Conservation (phyloP, 2,113 vertebrate species). For the Phylloscopus trochiloides region DNA sequence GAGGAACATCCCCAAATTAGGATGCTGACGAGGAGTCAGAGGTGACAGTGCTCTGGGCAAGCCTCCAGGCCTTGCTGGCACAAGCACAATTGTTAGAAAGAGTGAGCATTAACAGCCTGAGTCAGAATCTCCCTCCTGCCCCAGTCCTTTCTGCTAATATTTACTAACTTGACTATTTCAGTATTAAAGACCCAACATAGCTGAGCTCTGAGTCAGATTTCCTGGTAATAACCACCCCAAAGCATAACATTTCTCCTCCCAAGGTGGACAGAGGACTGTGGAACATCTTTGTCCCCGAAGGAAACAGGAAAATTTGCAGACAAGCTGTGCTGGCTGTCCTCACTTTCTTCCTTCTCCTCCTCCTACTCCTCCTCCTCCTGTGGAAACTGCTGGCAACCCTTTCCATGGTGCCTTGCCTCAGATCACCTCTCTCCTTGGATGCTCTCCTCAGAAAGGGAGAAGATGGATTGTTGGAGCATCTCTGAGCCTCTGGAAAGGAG, state of each 20-base stretch:
- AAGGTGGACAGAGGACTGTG: not conserved
- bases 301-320: not conserved
- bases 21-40: not conserved
- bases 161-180: constrained; percentile 6
- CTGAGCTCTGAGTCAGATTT: constrained; percentile 36
- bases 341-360: not conserved
- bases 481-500: not conserved
- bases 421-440: constrained; percentile 3
- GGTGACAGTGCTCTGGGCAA: not conserved
- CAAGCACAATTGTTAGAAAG: constrained; percentile 43
- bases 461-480: not conserved
- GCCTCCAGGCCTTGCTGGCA: constrained; percentile 4
- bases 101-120: not conserved
- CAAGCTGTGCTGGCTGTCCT: not conserved
- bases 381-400: not conserved
- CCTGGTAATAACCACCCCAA: constrained; percentile 1
- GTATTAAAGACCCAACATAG: not conserved
- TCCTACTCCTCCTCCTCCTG: not conserved
- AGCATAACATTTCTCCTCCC: constrained; percentile 47
- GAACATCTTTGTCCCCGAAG: not conserved
- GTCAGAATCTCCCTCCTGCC: not conserved
- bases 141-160: not conserved
- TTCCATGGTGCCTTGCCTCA: not conserved
- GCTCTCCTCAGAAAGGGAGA: not conserved
- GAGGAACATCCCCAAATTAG: not conserved